Percentiles rank a stretch among this genome's conserved stretches.
Conservation (phyloP, 2,888 invertebrate genomes). For the Pammene fasciana region DNA sequence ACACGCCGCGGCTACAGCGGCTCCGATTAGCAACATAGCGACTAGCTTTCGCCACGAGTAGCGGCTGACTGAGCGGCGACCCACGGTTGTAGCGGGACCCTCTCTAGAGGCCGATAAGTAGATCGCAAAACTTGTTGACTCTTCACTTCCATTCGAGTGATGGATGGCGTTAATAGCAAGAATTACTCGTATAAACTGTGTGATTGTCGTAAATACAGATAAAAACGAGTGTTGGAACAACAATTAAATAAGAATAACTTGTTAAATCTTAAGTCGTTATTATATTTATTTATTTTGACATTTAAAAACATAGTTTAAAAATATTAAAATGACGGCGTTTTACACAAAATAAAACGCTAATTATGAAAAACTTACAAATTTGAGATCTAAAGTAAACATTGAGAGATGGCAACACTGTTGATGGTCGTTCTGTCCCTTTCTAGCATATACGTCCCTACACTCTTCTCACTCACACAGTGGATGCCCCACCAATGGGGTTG, state of each 20-base stretch:
- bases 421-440: too few relatives aligned
- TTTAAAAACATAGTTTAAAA: too few relatives aligned
- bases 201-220: neutral
- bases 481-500: too few relatives aligned
- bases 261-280: too few relatives aligned
- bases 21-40: constrained; percentile 70
- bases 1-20: constrained; percentile 71
- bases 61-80: constrained; percentile 69
- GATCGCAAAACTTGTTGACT: constrained; percentile 5
- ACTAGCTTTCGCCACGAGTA: constrained; percentile 77
- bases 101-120: constrained; percentile 40
- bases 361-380: too few relatives aligned
- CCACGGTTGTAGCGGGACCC: constrained; percentile 47
- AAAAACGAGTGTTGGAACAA: neutral
- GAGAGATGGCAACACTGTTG: too few relatives aligned
- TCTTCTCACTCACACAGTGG: too few relatives aligned
- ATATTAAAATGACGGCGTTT: too few relatives aligned
- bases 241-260: neutral
- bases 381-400: too few relatives aligned
- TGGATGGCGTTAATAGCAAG: neutral
- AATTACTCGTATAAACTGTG: neutral
- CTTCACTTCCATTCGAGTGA: constrained; percentile 19
- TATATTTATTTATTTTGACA: too few relatives aligned
- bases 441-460: too few relatives aligned
- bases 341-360: too few relatives aligned